Evolutionary conservation across 2,888 invertebrate genomes (phyloP), one percentile per base, ranked within the genome.

Genomic region (Drosophila meridionalis): DNA sequence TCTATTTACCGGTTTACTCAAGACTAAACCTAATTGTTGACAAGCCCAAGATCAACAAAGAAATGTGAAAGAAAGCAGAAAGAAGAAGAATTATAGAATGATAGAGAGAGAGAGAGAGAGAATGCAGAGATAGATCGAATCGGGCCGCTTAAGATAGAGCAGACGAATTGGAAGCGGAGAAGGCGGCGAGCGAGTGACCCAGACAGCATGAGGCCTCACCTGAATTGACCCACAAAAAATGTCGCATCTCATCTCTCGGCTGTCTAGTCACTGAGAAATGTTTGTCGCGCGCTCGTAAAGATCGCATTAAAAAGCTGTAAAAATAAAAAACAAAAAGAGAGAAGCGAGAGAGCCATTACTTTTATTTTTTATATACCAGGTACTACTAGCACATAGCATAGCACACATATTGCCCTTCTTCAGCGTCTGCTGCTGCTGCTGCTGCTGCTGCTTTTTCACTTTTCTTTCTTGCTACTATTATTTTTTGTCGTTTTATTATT

Each of bases 231-330:
- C 67, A 76, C 64, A 66, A 80, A 78, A 78, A 38, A 48, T 42
- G 48, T 61, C 60, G 60, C 55, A 26, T 68, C 55, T 42, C 50
- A 42, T 47, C 40, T 34, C 47, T 12, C 26, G 38, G n/a, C 38
- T 30, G 76, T 57, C 80, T 64, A 57, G 63, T 59, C 53, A 36
- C 28, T 34, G 28, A 62, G 66, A 79, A 77, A 79, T 86, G 76
- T 78, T 87, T 79, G 87, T 89, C 87, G 76, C 78, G 73, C 74
- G 70, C 76, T 82, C 76, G 68, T 87, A 79, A 82, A 85, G 87
- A 80, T 84, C 77, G 75, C 87, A 87, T 87, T 87, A 87, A 82
- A 89, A 87, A 61, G 74, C 74, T 73, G 78, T 86, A 76, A 82
- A 62, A 42, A 80, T 86, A 76, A 82, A 62, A 42, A 82, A 74